Conservation (phyloP, 1,140 invertebrate species). For the Diabrotica virgifera region DNA sequence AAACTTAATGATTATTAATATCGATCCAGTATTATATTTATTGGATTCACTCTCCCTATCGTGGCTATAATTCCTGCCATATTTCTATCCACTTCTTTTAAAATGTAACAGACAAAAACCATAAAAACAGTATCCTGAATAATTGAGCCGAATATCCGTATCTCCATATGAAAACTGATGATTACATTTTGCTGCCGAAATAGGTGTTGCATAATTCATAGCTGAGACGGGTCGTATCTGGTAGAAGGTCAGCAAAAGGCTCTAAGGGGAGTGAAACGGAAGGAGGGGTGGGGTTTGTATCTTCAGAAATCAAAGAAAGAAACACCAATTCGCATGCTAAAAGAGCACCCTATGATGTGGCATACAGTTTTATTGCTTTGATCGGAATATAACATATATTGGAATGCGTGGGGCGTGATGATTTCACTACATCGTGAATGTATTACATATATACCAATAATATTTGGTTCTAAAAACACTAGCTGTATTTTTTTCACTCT, state of each 20-base stretch:
- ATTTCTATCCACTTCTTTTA: background rate
- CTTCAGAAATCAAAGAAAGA: slow-evolving; percentile 41
- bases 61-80: background rate
- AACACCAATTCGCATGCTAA: slow-evolving; percentile 45
- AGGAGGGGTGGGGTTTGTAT: slow-evolving; percentile 35
- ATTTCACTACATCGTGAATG: slow-evolving; percentile 6
- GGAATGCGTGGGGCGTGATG: slow-evolving; percentile 39
- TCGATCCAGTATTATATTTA: too few species aligned
- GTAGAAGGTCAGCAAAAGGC: slow-evolving; percentile 17
- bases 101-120: slow-evolving; percentile 2
- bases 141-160: slow-evolving; percentile 7
- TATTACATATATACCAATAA: background rate
- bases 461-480: too few species aligned
- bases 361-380: slow-evolving; percentile 46
- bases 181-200: slow-evolving; percentile 18
- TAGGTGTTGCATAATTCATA: slow-evolving; percentile 30
- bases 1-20: too few species aligned
- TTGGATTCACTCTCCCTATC: background rate
- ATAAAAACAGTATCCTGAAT: slow-evolving; percentile 7
- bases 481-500: too few species aligned
- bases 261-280: background rate
- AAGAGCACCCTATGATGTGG: slow-evolving; percentile 42
- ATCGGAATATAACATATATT: slow-evolving; percentile 46
- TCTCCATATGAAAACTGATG: slow-evolving; percentile 8
- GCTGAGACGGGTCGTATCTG: slow-evolving; percentile 27